Evolutionary conservation across 2,888 invertebrate genomes (phyloP).

Genomic region (Drosophila anceps): DNA sequence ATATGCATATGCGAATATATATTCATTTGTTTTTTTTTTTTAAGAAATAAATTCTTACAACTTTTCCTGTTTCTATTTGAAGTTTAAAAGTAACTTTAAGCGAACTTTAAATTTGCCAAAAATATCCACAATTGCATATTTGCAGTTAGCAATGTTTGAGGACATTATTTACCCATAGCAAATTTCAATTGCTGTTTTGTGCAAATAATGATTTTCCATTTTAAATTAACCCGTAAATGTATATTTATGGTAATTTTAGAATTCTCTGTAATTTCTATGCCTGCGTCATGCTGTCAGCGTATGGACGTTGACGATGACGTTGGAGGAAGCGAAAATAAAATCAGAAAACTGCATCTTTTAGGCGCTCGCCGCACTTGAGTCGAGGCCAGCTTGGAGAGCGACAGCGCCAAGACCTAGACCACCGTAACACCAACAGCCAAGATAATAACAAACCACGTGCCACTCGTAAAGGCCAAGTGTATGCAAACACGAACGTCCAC

Average conservation of each 20-base stretch:
- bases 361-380: slow-evolving; percentile 39
- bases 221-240: background rate
- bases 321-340: slow-evolving; percentile 4
- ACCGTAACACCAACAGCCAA: slow-evolving; percentile 24
- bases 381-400: slow-evolving; percentile 48
- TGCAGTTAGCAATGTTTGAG: slow-evolving; percentile 2
- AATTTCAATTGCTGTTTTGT: background rate
- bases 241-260: slow-evolving; percentile 10
- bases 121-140: background rate
- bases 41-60: slow-evolving; percentile 27
- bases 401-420: slow-evolving; percentile 46
- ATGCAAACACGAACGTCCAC: slow-evolving; percentile 50
- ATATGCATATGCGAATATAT: slow-evolving; percentile 25
- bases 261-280: background rate
- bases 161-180: slow-evolving; percentile 13
- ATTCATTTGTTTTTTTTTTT: slow-evolving; percentile 23
- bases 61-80: background rate
- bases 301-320: slow-evolving; percentile 6
- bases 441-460: slow-evolving; percentile 47
- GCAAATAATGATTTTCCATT: slow-evolving; percentile 13
- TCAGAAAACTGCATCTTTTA: slow-evolving; percentile 26
- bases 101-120: background rate
- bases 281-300: slow-evolving; percentile 6
- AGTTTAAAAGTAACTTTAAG: background rate
- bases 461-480: slow-evolving; percentile 70